A percentile compares a stretch with the other conserved stretches of the same genome.
Conservation (phyloP, 2,113 vertebrate genomes). For the Arothron firmamentum region DNA sequence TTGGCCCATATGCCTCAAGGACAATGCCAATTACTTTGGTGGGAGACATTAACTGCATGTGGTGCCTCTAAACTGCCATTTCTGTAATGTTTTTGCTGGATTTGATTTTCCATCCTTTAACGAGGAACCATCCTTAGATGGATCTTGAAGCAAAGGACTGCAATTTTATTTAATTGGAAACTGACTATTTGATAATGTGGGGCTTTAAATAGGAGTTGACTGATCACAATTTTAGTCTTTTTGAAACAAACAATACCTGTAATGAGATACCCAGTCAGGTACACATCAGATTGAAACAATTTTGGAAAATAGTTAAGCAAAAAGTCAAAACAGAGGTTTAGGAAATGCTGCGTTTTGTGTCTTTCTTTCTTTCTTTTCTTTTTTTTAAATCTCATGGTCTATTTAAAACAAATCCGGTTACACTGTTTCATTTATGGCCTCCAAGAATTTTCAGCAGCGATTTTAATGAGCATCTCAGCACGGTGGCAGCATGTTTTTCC, state of each 20-base stretch:
- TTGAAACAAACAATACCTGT: constrained; percentile 1
- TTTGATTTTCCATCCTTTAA: constrained; percentile 9
- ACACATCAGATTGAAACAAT: constrained; percentile 1
- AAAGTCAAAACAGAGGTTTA: too few relatives aligned
- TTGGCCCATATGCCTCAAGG: constrained; percentile 36
- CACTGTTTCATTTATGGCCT: too few relatives aligned
- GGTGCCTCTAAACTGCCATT: neutral
- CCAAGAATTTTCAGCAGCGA: too few relatives aligned
- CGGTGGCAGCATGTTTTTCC: too few relatives aligned
- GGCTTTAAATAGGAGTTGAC: neutral
- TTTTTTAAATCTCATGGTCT: too few relatives aligned
- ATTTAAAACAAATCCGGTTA: too few relatives aligned
- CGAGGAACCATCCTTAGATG: constrained; percentile 11
- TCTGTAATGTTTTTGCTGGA: constrained; percentile 10
- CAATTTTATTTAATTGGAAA: neutral
- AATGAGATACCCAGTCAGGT: constrained; percentile 17
- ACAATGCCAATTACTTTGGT: constrained; percentile 25
- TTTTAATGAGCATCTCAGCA: too few relatives aligned
- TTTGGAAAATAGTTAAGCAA: too few relatives aligned
- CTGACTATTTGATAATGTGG: neutral
- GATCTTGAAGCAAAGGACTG: neutral
- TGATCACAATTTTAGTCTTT: neutral
- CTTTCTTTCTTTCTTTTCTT: too few relatives aligned
- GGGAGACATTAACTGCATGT: constrained; percentile 6
- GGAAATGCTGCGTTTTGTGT: too few relatives aligned